These are phyloP conservation scores for Andrena camellia DNA, from an alignment of 2,888 invertebrate genomes.

Conservation along the genomic window DNA sequence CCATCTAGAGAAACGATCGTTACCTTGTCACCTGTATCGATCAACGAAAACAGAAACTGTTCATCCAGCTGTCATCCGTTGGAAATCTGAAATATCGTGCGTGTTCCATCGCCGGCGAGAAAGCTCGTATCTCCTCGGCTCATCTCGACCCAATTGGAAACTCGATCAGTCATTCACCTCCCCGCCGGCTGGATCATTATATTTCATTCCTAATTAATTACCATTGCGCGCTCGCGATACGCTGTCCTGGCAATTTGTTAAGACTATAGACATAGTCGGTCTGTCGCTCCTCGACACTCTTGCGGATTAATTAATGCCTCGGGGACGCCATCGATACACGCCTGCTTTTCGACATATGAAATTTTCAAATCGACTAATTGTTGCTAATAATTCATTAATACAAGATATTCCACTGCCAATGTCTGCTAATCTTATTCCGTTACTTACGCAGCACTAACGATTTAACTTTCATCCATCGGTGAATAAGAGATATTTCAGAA, in stretches of 20 bases:
- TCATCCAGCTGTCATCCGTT: slow-evolving; percentile 9
- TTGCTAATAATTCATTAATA: neutral
- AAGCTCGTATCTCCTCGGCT: slow-evolving; percentile 18
- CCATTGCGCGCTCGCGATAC: slow-evolving; percentile 33
- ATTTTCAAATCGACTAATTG: slow-evolving; percentile 40
- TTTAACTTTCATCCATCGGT: neutral
- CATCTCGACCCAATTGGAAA: slow-evolving; percentile 49
- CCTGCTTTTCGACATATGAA: slow-evolving; percentile 57
- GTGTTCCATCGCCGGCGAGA: slow-evolving; percentile 32
- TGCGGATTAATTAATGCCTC: slow-evolving; percentile 61
- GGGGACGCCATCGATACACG: slow-evolving; percentile 38
- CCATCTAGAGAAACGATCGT: neutral
- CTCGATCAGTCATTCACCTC: slow-evolving; percentile 58
- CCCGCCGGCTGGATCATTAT: slow-evolving; percentile 50
- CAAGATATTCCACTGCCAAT: neutral
- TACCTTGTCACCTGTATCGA: neutral
- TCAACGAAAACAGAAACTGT: slow-evolving; percentile 12
- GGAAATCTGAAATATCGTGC: slow-evolving; percentile 10
- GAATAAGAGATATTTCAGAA: neutral
- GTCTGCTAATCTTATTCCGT: too few species aligned
- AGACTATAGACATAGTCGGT: slow-evolving; percentile 23
- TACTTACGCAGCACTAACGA: too few species aligned
- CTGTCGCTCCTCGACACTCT: slow-evolving; percentile 41
- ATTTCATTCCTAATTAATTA: slow-evolving; percentile 62
- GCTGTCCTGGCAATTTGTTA: slow-evolving; percentile 44